These are phyloP conservation scores for Malacosoma neustria DNA, from an alignment of 2,888 invertebrate genomes.

Conservation along the genomic window DNA sequence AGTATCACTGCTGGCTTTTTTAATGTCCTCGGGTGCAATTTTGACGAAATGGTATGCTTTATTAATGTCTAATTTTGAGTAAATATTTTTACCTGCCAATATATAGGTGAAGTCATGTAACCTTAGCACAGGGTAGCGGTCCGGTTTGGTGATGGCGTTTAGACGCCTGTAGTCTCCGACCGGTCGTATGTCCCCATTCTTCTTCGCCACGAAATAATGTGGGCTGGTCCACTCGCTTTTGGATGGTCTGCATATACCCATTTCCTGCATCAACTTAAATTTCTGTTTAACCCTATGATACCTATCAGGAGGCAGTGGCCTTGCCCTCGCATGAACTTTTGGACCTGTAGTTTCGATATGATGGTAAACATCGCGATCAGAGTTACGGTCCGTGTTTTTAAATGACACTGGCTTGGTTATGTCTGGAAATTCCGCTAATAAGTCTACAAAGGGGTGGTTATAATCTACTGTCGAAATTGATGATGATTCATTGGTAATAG, in stretches of 20 bases:
- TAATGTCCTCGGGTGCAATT: slow-evolving; percentile 1
- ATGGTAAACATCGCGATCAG: slow-evolving; percentile 12
- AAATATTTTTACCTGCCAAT: slow-evolving; percentile 3
- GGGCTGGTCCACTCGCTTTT: slow-evolving; percentile 37
- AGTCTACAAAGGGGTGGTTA: slow-evolving; percentile 7
- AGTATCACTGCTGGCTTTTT: slow-evolving; percentile 6
- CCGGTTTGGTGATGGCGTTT: slow-evolving; percentile 5
- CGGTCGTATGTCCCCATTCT: slow-evolving; percentile 12
- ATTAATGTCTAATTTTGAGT: slow-evolving; percentile 5
- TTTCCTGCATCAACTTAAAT: slow-evolving; percentile 26
- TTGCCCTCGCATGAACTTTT: slow-evolving; percentile 23
- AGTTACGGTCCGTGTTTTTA: slow-evolving; percentile 9
- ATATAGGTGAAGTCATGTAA: slow-evolving; percentile 7
- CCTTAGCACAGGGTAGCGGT: slow-evolving; percentile 5
- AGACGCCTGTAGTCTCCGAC: slow-evolving; percentile 4
- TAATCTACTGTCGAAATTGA: slow-evolving; percentile 2
- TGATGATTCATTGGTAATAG: slow-evolving; percentile 1
- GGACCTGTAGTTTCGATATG: slow-evolving; percentile 30
- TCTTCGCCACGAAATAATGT: slow-evolving; percentile 13
- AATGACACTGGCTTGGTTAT: slow-evolving; percentile 14
- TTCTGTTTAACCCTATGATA: slow-evolving; percentile 25
- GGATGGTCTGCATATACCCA: slow-evolving; percentile 42
- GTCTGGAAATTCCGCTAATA: slow-evolving; percentile 10
- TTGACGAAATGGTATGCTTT: slow-evolving; percentile 5
- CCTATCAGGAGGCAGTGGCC: slow-evolving; percentile 29